A percentile compares a stretch with the other conserved stretches of the same genome.
phyloP scores from a whole-genome alignment of 1,140 invertebrate species.

The Trichonephila clavipes region DNA sequence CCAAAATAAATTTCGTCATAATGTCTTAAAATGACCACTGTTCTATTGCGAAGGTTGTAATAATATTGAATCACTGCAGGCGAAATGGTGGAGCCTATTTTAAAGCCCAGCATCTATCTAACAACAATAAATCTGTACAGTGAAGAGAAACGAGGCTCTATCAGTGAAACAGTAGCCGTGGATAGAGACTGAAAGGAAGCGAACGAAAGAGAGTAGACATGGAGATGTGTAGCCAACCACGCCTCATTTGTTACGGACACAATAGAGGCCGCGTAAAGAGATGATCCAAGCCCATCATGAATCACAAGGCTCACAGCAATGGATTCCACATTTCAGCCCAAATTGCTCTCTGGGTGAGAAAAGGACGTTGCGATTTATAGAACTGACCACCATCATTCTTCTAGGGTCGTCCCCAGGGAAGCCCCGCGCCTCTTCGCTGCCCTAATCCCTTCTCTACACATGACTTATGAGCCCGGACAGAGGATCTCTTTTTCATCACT shows the following conservation, averaged over 20 bases:
- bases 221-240: constrained; percentile 10
- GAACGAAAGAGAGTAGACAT: constrained; percentile 13
- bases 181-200: neutral
- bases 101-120: constrained; percentile 8
- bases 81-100: neutral
- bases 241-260: constrained; percentile 72
- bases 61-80: no score
- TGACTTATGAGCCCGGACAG: constrained; percentile 21
- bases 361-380: constrained; percentile 70
- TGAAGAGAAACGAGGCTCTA: constrained; percentile 1
- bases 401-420: constrained; percentile 19
- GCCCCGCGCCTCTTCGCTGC: neutral
- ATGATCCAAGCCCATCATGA: constrained; percentile 62
- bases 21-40: no score
- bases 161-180: constrained; percentile 12
- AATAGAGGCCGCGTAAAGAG: constrained; percentile 64
- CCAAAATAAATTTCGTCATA: no score
- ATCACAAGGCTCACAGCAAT: constrained; percentile 65
- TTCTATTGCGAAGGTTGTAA: no score
- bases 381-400: constrained; percentile 68
- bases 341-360: constrained; percentile 72
- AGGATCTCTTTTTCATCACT: neutral
- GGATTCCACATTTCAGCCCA: constrained; percentile 73
- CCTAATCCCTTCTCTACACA: constrained; percentile 52
- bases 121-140: neutral